Evolutionary conservation across 2,113 vertebrate genomes (phyloP).

Genomic region (Synodontis membranacea): DNA sequence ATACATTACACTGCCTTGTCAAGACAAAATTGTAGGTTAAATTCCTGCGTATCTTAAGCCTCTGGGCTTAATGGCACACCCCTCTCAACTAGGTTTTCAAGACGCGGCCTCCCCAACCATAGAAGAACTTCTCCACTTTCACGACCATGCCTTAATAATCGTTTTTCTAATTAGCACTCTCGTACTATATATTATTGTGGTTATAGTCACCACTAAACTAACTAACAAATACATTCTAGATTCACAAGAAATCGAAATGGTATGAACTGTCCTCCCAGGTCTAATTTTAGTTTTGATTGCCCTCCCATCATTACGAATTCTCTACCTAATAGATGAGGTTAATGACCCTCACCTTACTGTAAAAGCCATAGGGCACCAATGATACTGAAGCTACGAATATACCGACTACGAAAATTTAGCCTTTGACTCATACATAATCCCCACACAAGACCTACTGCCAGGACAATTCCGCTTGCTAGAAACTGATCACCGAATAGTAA

Average conservation of each 20-base stretch:
- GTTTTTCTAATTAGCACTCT: conserved; percentile 47
- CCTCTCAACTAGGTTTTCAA: conserved; percentile 58
- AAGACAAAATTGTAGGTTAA: conserved; percentile 47
- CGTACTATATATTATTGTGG: conserved; percentile 53
- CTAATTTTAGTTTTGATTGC: conserved; percentile 44
- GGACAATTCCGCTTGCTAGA: conserved; percentile 54
- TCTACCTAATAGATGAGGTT: conserved; percentile 56
- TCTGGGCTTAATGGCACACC: conserved; percentile 44
- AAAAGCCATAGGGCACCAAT: conserved; percentile 55
- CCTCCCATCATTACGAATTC: conserved; percentile 47
- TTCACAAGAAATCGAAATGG: conserved; percentile 44
- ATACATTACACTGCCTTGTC: conserved; percentile 53
- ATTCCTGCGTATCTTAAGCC: conserved; percentile 36
- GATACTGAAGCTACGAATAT: conserved; percentile 60
- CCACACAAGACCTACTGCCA: conserved; percentile 42
- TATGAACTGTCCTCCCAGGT: conserved; percentile 32
- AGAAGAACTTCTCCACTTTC: conserved; percentile 58
- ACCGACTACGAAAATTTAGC: conserved; percentile 46
- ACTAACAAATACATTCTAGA: conserved; percentile 51
- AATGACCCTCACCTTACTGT: conserved; percentile 53
- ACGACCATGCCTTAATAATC: conserved; percentile 56
- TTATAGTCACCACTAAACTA: conserved; percentile 43
- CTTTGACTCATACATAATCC: conserved; percentile 56
- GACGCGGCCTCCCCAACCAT: conserved; percentile 56
- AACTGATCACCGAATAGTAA: conserved; percentile 53